Evolutionary conservation across 2,888 invertebrate genomes (phyloP).

Genomic region (Sthenelais limicola): DNA sequence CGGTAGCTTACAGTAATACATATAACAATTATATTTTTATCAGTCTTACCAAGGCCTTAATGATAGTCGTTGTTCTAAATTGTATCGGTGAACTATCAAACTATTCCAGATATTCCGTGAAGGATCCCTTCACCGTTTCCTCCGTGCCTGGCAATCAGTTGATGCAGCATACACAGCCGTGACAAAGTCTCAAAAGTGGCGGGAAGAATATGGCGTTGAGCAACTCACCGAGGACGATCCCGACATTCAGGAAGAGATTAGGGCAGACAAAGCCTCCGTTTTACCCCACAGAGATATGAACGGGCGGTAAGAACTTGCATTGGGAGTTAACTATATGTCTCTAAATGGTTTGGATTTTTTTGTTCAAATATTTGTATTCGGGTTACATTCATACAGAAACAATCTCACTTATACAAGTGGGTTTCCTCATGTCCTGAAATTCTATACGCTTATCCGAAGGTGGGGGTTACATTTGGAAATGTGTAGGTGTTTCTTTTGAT

Average conservation of each 20-base stretch:
- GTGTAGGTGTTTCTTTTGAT: not conserved
- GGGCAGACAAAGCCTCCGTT: constrained; percentile 79
- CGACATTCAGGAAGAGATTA: constrained; percentile 76
- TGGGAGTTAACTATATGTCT: not conserved
- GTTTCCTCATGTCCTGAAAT: not conserved
- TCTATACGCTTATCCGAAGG: not conserved
- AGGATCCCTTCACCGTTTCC: constrained; percentile 78
- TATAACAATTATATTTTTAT: no score
- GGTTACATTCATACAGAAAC: not conserved
- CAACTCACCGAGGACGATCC: constrained; percentile 76
- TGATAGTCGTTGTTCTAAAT: no score
- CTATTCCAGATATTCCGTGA: constrained; percentile 79
- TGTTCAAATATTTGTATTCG: not conserved
- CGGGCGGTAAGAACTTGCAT: constrained; percentile 72
- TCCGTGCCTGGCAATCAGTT: constrained; percentile 82
- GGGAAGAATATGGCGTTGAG: constrained; percentile 81
- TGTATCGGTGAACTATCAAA: no score
- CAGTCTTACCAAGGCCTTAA: no score
- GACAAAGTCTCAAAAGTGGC: constrained; percentile 77
- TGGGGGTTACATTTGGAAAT: not conserved
- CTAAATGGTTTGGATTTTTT: no score
- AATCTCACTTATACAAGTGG: not conserved
- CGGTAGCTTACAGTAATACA: no score
- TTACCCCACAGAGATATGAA: constrained; percentile 81
- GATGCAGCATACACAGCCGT: constrained; percentile 76